Conservation (phyloP, 2,888 invertebrate species). For the Malthinus seriepunctatus region DNA sequence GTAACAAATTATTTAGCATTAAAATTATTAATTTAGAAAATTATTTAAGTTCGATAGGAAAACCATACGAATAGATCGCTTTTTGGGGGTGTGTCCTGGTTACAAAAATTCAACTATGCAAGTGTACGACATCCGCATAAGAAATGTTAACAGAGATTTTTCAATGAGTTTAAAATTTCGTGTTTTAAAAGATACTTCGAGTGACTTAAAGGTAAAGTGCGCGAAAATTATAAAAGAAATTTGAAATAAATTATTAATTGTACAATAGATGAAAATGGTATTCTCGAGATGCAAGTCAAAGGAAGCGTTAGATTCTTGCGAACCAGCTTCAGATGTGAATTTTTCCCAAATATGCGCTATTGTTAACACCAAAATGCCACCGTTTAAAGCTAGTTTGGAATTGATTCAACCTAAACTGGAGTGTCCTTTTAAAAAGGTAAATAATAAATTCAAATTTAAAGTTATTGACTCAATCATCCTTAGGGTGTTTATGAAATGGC, state of each 20-base stretch:
- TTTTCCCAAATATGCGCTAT: conserved; percentile 38
- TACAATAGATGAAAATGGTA: too few species aligned
- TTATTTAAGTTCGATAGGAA: conserved; percentile 31
- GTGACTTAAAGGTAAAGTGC: too few species aligned
- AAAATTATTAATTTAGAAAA: too few species aligned
- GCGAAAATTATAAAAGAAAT: too few species aligned
- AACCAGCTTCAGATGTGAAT: conserved; percentile 38
- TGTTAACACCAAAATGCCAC: conserved; percentile 31
- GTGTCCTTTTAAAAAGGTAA: conserved; percentile 40
- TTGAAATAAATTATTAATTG: too few species aligned
- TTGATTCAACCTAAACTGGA: conserved; percentile 32
- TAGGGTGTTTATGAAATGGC: too few species aligned
- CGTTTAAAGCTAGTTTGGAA: conserved; percentile 37
- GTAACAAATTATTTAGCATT: too few species aligned
- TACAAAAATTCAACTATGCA: conserved; percentile 29
- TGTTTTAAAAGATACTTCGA: conserved; percentile 5
- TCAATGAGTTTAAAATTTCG: conserved; percentile 22
- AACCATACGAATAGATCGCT: conserved; percentile 35
- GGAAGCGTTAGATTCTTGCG: conserved; percentile 43
- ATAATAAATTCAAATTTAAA: too few species aligned
- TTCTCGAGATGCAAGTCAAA: conserved; percentile 33
- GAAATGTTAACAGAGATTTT: too few species aligned
- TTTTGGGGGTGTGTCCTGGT: conserved; percentile 35
- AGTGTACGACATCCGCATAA: conserved; percentile 30
- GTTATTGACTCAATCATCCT: too few species aligned